Conservation (phyloP, 2,113 vertebrate species). For the Lampris incognitus region DNA sequence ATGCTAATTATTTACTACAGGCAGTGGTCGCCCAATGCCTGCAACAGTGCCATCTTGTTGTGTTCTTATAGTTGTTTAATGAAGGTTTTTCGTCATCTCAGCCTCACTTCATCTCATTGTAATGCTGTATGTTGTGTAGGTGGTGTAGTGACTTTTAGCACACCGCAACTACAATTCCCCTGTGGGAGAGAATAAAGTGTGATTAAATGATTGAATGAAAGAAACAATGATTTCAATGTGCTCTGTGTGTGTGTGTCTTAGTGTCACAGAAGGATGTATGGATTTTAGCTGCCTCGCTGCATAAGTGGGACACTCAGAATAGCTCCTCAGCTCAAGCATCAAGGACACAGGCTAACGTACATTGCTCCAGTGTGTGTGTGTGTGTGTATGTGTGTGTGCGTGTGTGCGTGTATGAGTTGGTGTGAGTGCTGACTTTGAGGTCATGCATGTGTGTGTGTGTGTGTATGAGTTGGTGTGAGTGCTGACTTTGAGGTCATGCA, state of each 20-base stretch:
- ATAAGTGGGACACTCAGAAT: constrained; percentile 80
- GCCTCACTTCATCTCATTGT: too few relatives aligned
- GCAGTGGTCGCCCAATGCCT: too few relatives aligned
- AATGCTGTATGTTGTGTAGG: too few relatives aligned
- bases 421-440: background rate
- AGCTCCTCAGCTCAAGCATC: constrained; percentile 54
- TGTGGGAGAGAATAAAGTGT: too few relatives aligned
- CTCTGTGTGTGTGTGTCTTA: constrained; percentile 23
- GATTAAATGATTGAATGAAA: too few relatives aligned
- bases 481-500: too few relatives aligned
- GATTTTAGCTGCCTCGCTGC: constrained; percentile 75
- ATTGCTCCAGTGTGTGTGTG: background rate
- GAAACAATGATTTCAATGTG: background rate
- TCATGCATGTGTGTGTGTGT: background rate
- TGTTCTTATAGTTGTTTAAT: too few relatives aligned
- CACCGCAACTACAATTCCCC: too few relatives aligned
- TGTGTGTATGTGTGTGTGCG: constrained; percentile 1
- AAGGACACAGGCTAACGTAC: constrained; percentile 63
- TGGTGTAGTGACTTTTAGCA: too few relatives aligned
- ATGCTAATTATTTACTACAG: too few relatives aligned
- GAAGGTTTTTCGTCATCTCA: too few relatives aligned
- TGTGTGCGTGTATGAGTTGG: constrained; percentile 1
- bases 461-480: background rate
- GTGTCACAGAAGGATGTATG: constrained; percentile 63
- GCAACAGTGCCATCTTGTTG: too few relatives aligned